A percentile compares a stretch with the other conserved stretches of the same genome.
Conservation (phyloP, 1,140 invertebrate species). For the Arion vulgaris region DNA sequence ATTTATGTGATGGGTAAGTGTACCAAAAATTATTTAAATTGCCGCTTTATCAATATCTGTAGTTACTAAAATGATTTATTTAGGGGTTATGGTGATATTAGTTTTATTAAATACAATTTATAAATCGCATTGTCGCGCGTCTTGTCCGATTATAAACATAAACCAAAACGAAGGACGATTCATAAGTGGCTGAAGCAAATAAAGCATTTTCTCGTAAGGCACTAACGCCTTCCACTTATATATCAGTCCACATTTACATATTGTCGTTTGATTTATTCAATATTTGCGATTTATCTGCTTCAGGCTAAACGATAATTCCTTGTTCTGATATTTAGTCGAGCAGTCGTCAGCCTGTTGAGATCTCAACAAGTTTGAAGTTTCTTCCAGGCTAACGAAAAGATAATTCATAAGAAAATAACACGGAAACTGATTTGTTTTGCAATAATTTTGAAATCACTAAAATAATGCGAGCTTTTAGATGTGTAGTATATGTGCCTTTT, state of each 20-base stretch:
- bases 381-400: too few relatives aligned
- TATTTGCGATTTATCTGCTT: neutral
- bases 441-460: too few relatives aligned
- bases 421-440: too few relatives aligned
- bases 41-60: neutral
- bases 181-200: neutral
- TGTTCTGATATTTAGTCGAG: neutral
- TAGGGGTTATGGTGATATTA: neutral
- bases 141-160: neutral
- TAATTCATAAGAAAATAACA: too few relatives aligned
- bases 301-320: neutral
- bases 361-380: slow-evolving; percentile 12
- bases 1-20: neutral
- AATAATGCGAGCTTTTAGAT: too few relatives aligned
- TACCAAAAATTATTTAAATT: slow-evolving; percentile 38
- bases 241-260: neutral
- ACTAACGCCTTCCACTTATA: neutral
- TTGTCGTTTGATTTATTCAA: neutral
- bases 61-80: neutral
- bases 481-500: too few relatives aligned
- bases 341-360: neutral
- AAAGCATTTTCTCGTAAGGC: neutral
- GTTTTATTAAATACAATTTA: neutral
- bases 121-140: slow-evolving; percentile 6
- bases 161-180: neutral